phyloP scores from a whole-genome alignment of 1,140 invertebrate genomes.

The Eumaeus atala region DNA sequence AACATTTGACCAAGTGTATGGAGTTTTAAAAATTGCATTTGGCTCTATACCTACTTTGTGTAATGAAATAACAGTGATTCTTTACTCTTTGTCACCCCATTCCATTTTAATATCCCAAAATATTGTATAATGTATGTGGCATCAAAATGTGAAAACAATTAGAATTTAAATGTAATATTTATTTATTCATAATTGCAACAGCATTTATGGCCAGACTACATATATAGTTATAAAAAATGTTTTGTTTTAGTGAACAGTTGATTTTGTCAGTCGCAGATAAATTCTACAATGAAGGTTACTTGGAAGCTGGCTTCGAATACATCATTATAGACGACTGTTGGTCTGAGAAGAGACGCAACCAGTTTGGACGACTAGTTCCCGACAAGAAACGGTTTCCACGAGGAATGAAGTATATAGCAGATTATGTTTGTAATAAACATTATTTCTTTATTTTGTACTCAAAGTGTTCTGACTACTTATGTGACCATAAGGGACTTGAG shows the following conservation, averaged over 20 bases:
- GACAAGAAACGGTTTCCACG: slow-evolving; percentile 86
- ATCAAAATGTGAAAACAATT: too few relatives aligned
- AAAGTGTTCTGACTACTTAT: too few relatives aligned
- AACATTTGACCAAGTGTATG: too few relatives aligned
- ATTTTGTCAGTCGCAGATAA: slow-evolving; percentile 86
- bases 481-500: too few relatives aligned
- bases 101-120: too few relatives aligned
- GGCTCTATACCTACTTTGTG: too few relatives aligned
- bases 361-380: slow-evolving; percentile 79
- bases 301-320: slow-evolving; percentile 88
- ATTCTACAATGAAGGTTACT: slow-evolving; percentile 86
- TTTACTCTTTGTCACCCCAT: too few relatives aligned
- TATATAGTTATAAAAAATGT: background rate
- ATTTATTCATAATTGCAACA: too few relatives aligned
- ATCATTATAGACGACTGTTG: slow-evolving; percentile 95
- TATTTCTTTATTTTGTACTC: too few relatives aligned
- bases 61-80: too few relatives aligned
- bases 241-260: slow-evolving; percentile 82
- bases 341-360: slow-evolving; percentile 81
- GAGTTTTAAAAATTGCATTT: too few relatives aligned
- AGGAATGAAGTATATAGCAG: slow-evolving; percentile 86
- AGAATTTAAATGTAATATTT: background rate
- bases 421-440: slow-evolving; percentile 82
- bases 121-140: too few relatives aligned
- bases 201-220: background rate